phyloP scores from a whole-genome alignment of 2,888 invertebrate species.

The Folsomia candida region DNA sequence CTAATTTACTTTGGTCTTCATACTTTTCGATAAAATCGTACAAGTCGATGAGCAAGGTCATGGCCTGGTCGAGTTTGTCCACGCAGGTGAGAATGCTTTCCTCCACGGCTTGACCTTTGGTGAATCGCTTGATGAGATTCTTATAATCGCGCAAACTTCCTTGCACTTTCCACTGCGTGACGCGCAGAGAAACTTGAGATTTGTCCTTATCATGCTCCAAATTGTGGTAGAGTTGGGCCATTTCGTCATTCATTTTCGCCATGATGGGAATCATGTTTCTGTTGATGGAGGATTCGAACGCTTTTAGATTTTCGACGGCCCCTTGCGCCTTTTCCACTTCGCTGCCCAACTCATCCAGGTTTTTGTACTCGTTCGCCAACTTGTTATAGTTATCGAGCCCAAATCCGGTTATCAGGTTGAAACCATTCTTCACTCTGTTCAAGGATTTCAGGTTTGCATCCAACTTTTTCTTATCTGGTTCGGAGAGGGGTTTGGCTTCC shows the following conservation, averaged over 20 bases:
- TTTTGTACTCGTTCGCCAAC: no score
- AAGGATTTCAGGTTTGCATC: no score
- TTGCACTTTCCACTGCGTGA: neutral
- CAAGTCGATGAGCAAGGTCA: neutral
- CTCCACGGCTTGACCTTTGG: neutral
- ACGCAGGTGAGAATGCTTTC: neutral
- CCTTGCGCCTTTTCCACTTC: neutral
- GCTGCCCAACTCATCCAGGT: no score
- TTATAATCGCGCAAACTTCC: neutral
- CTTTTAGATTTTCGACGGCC: neutral
- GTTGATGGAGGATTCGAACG: neutral
- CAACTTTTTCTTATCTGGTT: no score
- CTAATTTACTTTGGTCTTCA: neutral
- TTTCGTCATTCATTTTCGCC: neutral
- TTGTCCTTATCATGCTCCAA: neutral
- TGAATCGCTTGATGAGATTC: neutral
- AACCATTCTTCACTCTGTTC: no score
- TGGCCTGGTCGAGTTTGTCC: neutral
- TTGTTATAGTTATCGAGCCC: no score
- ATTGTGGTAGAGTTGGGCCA: neutral
- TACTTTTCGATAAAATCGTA: constrained; percentile 10
- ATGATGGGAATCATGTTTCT: neutral
- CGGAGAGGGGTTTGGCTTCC: no score
- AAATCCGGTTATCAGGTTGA: no score
- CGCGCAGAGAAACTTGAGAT: neutral